Evolutionary conservation across 2,888 invertebrate genomes (phyloP).

Genomic region (Eupithecia subfuscata): DNA sequence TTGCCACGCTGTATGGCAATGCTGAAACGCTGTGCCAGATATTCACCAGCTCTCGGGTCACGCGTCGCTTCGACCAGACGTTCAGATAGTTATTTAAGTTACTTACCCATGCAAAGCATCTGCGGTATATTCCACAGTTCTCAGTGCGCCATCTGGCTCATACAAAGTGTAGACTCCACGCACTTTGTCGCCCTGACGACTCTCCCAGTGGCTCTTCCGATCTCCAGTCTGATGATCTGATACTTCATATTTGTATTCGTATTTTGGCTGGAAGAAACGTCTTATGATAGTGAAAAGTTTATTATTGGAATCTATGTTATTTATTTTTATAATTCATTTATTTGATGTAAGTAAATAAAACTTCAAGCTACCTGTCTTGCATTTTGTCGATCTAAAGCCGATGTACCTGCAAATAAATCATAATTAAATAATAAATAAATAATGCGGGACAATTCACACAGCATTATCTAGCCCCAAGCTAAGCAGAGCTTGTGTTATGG

Average conservation of each 20-base stretch:
- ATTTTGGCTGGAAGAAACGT: conserved; percentile 65
- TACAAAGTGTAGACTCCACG: conserved; percentile 77
- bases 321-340: no score
- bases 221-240: conserved; percentile 82
- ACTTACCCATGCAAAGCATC: conserved; percentile 75
- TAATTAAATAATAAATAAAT: no score
- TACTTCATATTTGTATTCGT: conserved; percentile 82
- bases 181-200: conserved; percentile 78
- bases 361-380: conserved; percentile 44
- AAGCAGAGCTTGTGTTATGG: no score
- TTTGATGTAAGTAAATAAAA: no score
- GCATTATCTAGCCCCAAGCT: no score
- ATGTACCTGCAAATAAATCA: conserved; percentile 48
- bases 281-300: neutral
- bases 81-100: neutral
- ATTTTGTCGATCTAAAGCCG: conserved; percentile 48
- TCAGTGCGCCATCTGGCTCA: conserved; percentile 79
- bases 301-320: no score
- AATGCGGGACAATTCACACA: no score
- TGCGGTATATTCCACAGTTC: conserved; percentile 80
- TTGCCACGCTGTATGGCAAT: no score
- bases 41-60: no score
- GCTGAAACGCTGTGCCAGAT: no score
- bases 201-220: conserved; percentile 80
- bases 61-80: no score